Conservation (phyloP, 2,888 invertebrate genomes). For the Ectemnius continuus region DNA sequence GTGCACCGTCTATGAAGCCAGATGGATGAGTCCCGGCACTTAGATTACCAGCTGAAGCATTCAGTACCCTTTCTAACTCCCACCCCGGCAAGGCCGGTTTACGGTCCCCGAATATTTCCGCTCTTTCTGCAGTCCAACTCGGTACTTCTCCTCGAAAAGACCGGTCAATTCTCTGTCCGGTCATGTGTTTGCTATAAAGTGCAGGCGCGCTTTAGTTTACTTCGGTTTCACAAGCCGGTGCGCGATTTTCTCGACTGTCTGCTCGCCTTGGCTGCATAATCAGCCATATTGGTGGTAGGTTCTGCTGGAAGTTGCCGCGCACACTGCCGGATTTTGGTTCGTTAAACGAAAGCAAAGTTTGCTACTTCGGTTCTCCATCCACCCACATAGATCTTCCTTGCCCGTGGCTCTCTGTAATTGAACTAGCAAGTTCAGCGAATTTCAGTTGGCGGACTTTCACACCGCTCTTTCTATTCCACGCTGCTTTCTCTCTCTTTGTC, state of each 20-base stretch:
- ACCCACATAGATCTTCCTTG: neutral
- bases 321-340: constrained; percentile 17
- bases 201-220: constrained; percentile 31
- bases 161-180: constrained; percentile 43
- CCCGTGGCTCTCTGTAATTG: constrained; percentile 12
- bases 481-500: too few species aligned
- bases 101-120: neutral
- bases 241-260: constrained; percentile 61
- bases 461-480: too few species aligned
- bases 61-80: constrained; percentile 26
- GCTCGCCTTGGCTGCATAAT: constrained; percentile 64
- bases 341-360: constrained; percentile 41
- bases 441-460: too few species aligned
- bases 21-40: constrained; percentile 41
- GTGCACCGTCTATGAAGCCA: constrained; percentile 57
- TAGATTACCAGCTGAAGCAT: constrained; percentile 46
- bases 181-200: constrained; percentile 51
- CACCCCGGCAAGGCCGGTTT: neutral
- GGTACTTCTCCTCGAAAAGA: neutral
- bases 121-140: neutral
- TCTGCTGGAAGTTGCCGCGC: constrained; percentile 9
- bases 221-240: constrained; percentile 17
- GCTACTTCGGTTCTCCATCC: constrained; percentile 13
- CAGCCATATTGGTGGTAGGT: constrained; percentile 54
- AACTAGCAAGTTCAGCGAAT: neutral